Evolutionary conservation across 1,140 invertebrate species (phyloP), one percentile per base, ranked within the genome.

Genomic region (Atta texana): DNA sequence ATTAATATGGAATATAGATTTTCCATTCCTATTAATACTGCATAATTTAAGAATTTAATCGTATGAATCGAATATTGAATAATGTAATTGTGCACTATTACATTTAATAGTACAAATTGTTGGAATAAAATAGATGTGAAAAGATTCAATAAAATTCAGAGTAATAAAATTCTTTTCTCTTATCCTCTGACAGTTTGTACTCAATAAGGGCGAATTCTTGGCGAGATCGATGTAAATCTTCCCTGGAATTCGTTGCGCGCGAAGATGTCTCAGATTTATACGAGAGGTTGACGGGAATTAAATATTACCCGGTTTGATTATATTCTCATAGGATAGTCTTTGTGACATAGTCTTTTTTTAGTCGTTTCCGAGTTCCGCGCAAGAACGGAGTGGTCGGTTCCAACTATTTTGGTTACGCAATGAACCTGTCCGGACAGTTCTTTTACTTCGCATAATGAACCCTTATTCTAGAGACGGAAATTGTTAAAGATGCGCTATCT

Each of bases 251-350:
- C 66, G 55, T 72, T 74, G 89, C 44, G 55, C 39, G 16, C 14
- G 59, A 78, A 86, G 71, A n/a, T 77, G 64, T 66, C 72, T 77
- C 72, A 91, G 89, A 88, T 91, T 91, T 82, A 87, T 84, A 78
- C 49, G 82, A 82, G 72, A 90, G 82, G 82, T 77, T 51, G 87
- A 24, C 75, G 34, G 78, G 49, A 51, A 82, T 87, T 88, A 88
- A 76, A 72, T 34, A 85, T 68, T 90, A 64, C 55, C 51, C 24
- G 72, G 61, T 90, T 89, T 86, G 89, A 91, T 91, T 91, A 82
- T 87, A 91, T 90, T 88, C 87, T 82, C 87, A 21, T 31, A 64
- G 86, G 72, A 90, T 75, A 74, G 66, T 82, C 61, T 5, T 77
- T 55, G 80, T 24, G 80, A 68, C 68, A 5, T 55, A 69, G 75